Conservation (phyloP, 2,888 invertebrate genomes). For the Opisthograptis luteolata region DNA sequence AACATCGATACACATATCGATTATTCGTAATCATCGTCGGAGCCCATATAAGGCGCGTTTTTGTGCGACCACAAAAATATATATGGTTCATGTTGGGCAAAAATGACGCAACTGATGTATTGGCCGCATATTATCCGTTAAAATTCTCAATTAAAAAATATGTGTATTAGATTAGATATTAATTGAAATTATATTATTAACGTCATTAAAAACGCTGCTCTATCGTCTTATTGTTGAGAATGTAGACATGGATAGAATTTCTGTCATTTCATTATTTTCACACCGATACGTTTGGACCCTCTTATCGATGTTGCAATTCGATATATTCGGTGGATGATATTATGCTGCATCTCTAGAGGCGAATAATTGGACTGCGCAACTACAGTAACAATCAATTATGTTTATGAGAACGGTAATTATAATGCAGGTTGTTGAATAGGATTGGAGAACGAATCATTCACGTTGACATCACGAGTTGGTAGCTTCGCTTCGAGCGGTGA, state of each 20-base stretch:
- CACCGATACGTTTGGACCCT: too few relatives aligned
- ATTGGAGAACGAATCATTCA: constrained; percentile 30
- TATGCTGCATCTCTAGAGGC: constrained; percentile 37
- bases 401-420: constrained; percentile 53
- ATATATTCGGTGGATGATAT: not conserved
- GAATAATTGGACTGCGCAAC: constrained; percentile 51
- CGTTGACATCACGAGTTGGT: constrained; percentile 24
- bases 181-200: too few relatives aligned
- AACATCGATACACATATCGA: constrained; percentile 4
- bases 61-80: not conserved
- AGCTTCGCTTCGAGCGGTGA: constrained; percentile 27
- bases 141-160: too few relatives aligned
- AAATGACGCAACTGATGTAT: too few relatives aligned
- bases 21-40: constrained; percentile 4
- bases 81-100: not conserved
- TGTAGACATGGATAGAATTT: not conserved
- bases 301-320: not conserved
- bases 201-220: too few relatives aligned
- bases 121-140: too few relatives aligned
- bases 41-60: too few relatives aligned
- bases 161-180: too few relatives aligned
- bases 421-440: constrained; percentile 46
- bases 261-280: too few relatives aligned
- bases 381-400: constrained; percentile 53
- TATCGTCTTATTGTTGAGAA: too few relatives aligned